Evolutionary conservation across 2,888 invertebrate genomes (phyloP), one percentile per base, ranked within the genome.

Genomic region (Erannis defoliaria): DNA sequence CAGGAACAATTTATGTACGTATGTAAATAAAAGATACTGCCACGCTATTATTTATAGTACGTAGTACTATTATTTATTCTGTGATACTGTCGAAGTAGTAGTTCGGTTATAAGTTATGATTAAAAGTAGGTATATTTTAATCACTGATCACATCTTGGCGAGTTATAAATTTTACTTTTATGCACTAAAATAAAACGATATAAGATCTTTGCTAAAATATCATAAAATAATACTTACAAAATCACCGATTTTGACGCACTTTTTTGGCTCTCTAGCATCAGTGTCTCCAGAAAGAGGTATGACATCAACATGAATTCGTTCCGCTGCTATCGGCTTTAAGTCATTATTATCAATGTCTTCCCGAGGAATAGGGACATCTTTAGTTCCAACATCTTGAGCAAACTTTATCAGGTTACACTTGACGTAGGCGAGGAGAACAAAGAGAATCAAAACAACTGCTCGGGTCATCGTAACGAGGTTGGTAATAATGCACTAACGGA

Each of bases 241-340:
- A 64, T 85, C 72, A 58, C 90, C 90, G 54, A 89, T 75, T 62
- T 77, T 72, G 12, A 73, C 82, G 64, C 90, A 90, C 45, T 74
- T 67, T 45, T 51, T 65, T 16, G 61, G 33, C 6, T 53, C 37
- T 0, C 21, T 43, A 51, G 0, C 26, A 6, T 16, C 49, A 48
- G 4, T 0, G 1, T 40, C 40, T 10, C 37, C 8, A 6, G 16
- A 16, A 18, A 45, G 21, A 2, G 60, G 38, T 16, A 61, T 2
- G 2, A 38, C 43, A n/a, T 69, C 57, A 18, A 46, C 40, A 0
- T 55, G 38, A n/a, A 35, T 37, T 18, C 29, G 43, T 43, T 31
- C 6, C n/a, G 18, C 14, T 14, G 35, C 51, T 29, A 37, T 18
- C 29, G 53, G 29, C 31, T 51, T 55, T 16, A 45, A 12, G 18